Percentiles rank a stretch among this genome's conserved stretches.
phyloP scores from a whole-genome alignment of 2,113 vertebrate species.

The Mixornis gularis region DNA sequence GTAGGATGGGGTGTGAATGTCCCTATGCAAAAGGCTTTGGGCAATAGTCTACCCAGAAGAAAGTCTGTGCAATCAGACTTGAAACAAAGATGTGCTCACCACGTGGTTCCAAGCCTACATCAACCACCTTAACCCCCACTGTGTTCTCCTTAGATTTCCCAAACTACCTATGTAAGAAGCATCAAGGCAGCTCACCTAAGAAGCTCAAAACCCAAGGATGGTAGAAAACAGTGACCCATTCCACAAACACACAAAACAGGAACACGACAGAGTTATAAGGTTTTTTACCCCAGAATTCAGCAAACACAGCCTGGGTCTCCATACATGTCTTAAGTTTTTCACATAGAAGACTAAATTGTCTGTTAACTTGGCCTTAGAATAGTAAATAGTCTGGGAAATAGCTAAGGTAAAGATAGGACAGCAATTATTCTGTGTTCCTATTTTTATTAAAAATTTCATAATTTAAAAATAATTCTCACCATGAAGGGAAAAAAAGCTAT shows the following conservation, averaged over 20 bases:
- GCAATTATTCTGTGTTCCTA: neutral
- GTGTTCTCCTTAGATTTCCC: neutral
- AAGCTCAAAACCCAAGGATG: neutral
- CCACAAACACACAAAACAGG: neutral
- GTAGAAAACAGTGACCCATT: neutral
- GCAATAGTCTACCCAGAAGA: neutral
- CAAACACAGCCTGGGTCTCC: neutral
- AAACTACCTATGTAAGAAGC: neutral
- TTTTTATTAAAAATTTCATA: neutral
- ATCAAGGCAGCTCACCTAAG: neutral
- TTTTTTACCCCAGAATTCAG: neutral
- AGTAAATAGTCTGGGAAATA: neutral
- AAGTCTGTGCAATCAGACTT: neutral
- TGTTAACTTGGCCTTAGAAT: neutral
- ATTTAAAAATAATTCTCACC: neutral
- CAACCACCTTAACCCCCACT: neutral
- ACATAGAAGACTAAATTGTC: neutral
- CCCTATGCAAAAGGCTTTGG: neutral
- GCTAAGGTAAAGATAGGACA: neutral
- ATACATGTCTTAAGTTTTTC: rapidly evolving
- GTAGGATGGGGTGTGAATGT: neutral
- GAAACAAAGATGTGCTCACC: neutral
- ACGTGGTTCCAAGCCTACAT: neutral
- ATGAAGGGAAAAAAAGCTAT: neutral
- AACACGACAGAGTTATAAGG: rapidly evolving